Base-by-base conservation (phyloP, 1,140 invertebrate genomes). In the Achatina immaculata region DNA sequence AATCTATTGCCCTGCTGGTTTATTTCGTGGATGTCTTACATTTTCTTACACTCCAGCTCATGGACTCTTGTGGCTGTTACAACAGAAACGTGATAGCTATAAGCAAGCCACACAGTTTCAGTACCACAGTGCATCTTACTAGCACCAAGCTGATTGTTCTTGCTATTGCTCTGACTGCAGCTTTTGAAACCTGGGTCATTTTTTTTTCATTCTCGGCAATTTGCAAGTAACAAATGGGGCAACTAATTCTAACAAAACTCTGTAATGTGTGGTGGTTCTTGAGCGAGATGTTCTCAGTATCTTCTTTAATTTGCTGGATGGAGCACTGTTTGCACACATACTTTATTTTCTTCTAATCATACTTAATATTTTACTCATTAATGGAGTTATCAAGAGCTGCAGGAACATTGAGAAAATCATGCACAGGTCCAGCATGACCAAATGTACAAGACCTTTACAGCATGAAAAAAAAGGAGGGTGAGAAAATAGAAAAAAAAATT, bases 51-150 rank as follows among this genome's bases (percentile, higher is more conserved):
- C 28, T 77, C 51, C 0, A 77, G 74, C 42, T 38, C 34, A 4
- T 77, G 55, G 51, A 77, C 74, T 1, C 24, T 77, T 28, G n/a
- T 77, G 16, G 55, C 55, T 0, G 74, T 65, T 6, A 77, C 74
- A 21, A 65, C 55, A 40, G 51, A 62, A 65, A 14, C 3, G 74
- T 62, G 9, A 40, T 77, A 6, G 36, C 74, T 31, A 45, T 77
- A 1, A 51, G 51, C 9, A 24, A 28, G 38, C 73, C 73, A 28
- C 73, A 75, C 45, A 28, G 14, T 24, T 43, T 75, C 45, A 9
- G n/a, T 19, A 16, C 48, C 16, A 34, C 16, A 28, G 7, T 43
- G 19, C 4, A 7, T 9, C 7, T 24, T 1, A 36, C 7, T 9
- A 48, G n/a, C 34, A 58, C 48, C 38, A 58, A 19, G 6, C 40